Evolutionary conservation across 2,113 vertebrate species (phyloP).

Genomic region (Eolophus roseicapilla): DNA sequence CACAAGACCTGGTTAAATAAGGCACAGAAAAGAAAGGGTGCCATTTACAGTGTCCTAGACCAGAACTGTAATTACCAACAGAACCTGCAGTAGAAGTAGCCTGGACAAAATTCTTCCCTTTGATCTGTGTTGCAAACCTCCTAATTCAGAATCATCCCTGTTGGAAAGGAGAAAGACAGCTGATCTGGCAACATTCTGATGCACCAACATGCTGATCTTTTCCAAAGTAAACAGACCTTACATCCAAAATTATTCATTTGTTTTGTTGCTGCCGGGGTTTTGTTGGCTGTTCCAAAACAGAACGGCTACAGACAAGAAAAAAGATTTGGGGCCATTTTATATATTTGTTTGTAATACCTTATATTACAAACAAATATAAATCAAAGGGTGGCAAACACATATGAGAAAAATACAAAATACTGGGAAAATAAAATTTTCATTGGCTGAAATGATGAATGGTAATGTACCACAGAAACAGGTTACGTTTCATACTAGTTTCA

Average conservation of each 20-base stretch:
- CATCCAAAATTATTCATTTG: background rate
- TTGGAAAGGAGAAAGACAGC: background rate
- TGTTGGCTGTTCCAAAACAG: background rate
- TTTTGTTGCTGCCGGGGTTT: background rate
- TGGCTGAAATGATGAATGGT: background rate
- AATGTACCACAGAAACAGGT: background rate
- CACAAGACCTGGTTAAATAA: background rate
- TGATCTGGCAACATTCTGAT: background rate
- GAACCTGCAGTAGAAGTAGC: background rate
- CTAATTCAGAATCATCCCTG: background rate
- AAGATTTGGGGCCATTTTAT: background rate
- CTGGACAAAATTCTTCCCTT: background rate
- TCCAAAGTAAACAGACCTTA: conserved; percentile 4
- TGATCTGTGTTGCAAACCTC: background rate
- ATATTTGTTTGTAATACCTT: background rate
- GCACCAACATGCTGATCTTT: background rate
- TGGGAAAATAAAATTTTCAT: background rate
- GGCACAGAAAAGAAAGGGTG: background rate
- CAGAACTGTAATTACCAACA: background rate
- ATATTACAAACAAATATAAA: conserved; percentile 7
- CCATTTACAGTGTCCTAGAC: background rate
- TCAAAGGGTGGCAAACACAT: background rate
- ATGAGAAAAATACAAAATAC: background rate
- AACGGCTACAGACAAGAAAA: background rate
- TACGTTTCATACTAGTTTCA: background rate